Evolutionary conservation across 1,140 invertebrate genomes (phyloP).

Genomic region (Hestina assimilis): DNA sequence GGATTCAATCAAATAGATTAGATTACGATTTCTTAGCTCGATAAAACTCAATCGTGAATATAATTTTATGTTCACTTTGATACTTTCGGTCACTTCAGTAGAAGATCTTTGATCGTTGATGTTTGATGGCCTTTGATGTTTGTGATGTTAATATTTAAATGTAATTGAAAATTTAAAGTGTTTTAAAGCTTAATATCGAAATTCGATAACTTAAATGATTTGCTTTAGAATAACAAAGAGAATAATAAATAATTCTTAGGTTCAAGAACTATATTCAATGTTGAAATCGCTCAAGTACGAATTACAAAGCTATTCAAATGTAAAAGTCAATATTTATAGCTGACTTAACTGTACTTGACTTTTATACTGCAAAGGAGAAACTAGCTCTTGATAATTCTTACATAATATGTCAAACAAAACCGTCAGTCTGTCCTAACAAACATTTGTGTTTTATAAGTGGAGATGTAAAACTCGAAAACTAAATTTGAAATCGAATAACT

Average conservation of each 20-base stretch:
- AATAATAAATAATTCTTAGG: background rate
- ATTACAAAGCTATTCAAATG: conserved; percentile 17
- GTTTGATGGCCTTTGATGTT: too few species aligned
- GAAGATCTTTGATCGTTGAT: too few species aligned
- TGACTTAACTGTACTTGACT: conserved; percentile 12
- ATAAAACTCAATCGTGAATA: conserved; percentile 6
- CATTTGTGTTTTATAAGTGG: too few species aligned
- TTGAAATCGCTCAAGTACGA: conserved; percentile 9
- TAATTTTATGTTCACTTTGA: too few species aligned
- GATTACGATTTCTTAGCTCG: conserved; percentile 21
- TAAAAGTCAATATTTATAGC: conserved; percentile 20
- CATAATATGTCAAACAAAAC: too few species aligned
- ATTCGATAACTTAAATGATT: background rate
- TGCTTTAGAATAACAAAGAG: conserved; percentile 5
- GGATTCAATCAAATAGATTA: conserved; percentile 58
- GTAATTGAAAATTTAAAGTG: too few species aligned
- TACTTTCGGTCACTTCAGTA: too few species aligned
- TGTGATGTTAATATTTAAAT: too few species aligned
- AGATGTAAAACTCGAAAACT: too few species aligned
- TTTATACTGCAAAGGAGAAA: background rate
- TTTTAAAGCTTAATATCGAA: too few species aligned
- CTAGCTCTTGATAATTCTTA: too few species aligned
- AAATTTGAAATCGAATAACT: too few species aligned
- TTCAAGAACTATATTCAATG: background rate
- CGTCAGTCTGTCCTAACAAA: background rate